These are phyloP conservation scores for Cheilosia scutellata DNA, from an alignment of 2,888 invertebrate species.

Conservation along the genomic window DNA sequence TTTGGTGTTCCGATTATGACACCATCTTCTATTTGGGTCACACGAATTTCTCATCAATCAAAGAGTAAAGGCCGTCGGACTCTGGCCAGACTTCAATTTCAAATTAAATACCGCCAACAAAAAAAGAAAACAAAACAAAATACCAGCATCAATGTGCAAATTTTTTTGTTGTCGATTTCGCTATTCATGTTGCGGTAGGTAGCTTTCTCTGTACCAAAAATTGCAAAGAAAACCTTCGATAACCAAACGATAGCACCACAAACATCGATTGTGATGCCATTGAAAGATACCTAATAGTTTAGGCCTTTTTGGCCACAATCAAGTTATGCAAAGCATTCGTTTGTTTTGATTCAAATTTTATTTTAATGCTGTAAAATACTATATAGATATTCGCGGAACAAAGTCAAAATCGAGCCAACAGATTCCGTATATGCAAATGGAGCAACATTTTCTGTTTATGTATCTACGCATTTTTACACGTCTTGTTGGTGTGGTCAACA, in stretches of 20 bases:
- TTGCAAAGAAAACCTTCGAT: conserved; percentile 51
- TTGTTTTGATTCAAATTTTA: background rate
- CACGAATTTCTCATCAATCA: conserved; percentile 61
- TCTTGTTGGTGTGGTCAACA: conserved; percentile 59
- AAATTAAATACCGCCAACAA: conserved; percentile 4
- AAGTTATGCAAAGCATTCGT: background rate
- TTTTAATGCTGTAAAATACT: background rate
- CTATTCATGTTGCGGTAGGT: background rate
- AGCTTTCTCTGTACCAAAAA: conserved; percentile 42
- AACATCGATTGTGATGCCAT: background rate
- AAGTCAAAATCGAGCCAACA: conserved; percentile 7
- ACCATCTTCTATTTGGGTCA: conserved; percentile 45
- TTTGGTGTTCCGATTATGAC: conserved; percentile 12
- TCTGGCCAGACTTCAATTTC: conserved; percentile 9
- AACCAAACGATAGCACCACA: conserved; percentile 48
- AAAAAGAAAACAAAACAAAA: conserved; percentile 13
- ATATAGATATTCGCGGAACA: conserved; percentile 3
- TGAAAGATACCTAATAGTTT: background rate
- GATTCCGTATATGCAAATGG: conserved; percentile 52
- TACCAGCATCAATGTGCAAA: conserved; percentile 43
- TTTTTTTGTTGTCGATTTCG: conserved; percentile 8
- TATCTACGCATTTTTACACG: conserved; percentile 64
- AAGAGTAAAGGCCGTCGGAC: conserved; percentile 42
- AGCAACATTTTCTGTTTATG: conserved; percentile 36
- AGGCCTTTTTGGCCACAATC: conserved; percentile 19